Evolutionary conservation across 2,888 invertebrate genomes (phyloP).

Genomic region (Petrolisthes cinctipes): DNA sequence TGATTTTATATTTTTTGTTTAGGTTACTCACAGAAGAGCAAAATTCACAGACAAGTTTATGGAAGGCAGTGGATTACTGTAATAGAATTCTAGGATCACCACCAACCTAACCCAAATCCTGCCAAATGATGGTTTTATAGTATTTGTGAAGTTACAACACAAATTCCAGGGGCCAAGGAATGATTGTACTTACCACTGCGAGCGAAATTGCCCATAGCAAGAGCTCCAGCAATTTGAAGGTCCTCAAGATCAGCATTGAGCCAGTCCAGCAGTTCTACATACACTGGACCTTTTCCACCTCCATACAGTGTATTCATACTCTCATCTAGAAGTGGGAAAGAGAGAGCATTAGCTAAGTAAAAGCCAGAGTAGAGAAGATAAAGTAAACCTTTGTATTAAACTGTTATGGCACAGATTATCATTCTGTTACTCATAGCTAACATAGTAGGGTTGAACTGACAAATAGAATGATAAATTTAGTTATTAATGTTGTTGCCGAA

Average conservation of each 20-base stretch:
- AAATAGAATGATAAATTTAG: too few relatives aligned
- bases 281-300: constrained; percentile 80
- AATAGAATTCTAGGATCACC: too few relatives aligned
- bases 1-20: too few relatives aligned
- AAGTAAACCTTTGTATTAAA: neutral
- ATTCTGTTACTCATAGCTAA: too few relatives aligned
- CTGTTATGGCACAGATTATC: too few relatives aligned
- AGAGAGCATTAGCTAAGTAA: neutral
- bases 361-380: neutral
- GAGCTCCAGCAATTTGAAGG: constrained; percentile 83
- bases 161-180: neutral
- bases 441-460: too few relatives aligned
- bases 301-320: constrained; percentile 88
- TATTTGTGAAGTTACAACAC: neutral
- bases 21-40: neutral
- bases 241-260: constrained; percentile 79
- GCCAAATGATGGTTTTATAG: neutral
- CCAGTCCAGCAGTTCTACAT: constrained; percentile 82
- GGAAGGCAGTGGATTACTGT: too few relatives aligned
- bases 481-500: too few relatives aligned
- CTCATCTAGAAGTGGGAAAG: constrained; percentile 76
- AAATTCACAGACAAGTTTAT: neutral
- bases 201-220: constrained; percentile 91
- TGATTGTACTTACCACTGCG: constrained; percentile 74
- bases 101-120: too few relatives aligned